A percentile compares a stretch with the other conserved stretches of the same genome.
These are phyloP conservation scores for roundworm (Caenorhabditis elegans) DNA, from an alignment of 1,140 invertebrate species.

Conservation along the genomic window DNA sequence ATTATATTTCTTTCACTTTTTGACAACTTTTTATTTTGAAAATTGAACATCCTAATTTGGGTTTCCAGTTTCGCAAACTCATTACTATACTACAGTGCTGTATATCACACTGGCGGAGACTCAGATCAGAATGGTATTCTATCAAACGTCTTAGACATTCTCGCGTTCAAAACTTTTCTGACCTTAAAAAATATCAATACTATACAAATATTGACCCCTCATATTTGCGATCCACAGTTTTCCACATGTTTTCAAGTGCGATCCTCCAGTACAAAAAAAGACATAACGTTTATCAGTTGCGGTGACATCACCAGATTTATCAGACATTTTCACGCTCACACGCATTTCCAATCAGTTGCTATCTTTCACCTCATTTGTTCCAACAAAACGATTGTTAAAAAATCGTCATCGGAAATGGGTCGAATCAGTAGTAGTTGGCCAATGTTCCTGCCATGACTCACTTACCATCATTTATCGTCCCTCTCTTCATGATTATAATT, in stretches of 20 bases:
- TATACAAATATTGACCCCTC: too few species aligned
- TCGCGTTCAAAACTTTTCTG: too few species aligned
- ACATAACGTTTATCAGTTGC: not conserved
- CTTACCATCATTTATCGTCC: not conserved
- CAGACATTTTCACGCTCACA: not conserved
- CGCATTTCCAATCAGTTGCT: not conserved
- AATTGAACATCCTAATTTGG: too few species aligned
- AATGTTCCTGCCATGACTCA: slow-evolving; percentile 18
- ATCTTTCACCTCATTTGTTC: not conserved
- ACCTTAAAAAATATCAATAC: too few species aligned
- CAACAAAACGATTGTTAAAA: not conserved
- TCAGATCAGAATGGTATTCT: too few species aligned
- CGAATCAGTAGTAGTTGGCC: not conserved
- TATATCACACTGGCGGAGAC: too few species aligned
- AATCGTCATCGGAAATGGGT: slow-evolving; percentile 14
- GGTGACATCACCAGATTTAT: not conserved
- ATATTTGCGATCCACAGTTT: not conserved
- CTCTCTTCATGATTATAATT: not conserved
- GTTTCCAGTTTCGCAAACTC: too few species aligned
- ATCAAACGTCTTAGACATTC: too few species aligned
- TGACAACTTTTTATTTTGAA: too few species aligned
- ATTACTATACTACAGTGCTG: too few species aligned
- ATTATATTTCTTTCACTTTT: not conserved
- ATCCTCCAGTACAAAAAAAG: not conserved
- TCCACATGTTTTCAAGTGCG: not conserved